Evolutionary conservation across 1,140 invertebrate species (phyloP).

Genomic region (Pogonomyrmex barbatus): DNA sequence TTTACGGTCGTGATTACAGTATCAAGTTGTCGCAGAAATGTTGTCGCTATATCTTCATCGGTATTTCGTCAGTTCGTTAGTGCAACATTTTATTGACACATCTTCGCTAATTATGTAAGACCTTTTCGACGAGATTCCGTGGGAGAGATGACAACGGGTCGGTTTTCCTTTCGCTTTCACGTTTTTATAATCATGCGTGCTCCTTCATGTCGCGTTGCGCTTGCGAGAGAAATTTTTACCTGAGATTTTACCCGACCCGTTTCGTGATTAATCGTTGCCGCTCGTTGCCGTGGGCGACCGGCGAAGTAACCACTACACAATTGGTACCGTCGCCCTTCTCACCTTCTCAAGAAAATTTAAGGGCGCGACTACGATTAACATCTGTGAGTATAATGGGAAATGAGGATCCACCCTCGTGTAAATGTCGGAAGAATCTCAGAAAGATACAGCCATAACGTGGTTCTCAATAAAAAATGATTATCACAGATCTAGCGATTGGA

Average conservation of each 20-base stretch:
- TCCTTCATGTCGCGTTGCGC: background rate
- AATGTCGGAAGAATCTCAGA: background rate
- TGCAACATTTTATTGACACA: constrained; percentile 1
- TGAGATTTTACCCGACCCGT: constrained; percentile 30
- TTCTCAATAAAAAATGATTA: background rate
- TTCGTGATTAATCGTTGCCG: constrained; percentile 63
- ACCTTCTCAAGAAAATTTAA: constrained; percentile 50
- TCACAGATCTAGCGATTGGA: constrained; percentile 7
- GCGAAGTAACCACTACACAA: constrained; percentile 30
- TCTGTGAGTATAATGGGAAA: constrained; percentile 11
- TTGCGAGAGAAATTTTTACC: constrained; percentile 6
- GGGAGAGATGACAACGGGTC: constrained; percentile 8
- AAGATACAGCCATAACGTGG: background rate
- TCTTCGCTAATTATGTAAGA: constrained; percentile 1
- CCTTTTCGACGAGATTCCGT: constrained; percentile 5
- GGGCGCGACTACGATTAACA: constrained; percentile 48
- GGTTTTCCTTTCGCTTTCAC: constrained; percentile 55
- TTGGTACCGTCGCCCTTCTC: background rate
- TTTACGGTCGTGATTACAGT: background rate
- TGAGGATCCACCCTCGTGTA: background rate
- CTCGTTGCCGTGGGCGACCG: constrained; percentile 31
- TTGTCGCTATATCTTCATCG: constrained; percentile 1
- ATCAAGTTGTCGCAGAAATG: background rate
- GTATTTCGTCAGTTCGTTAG: constrained; percentile 9
- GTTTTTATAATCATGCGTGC: background rate